Evolutionary conservation across 1,140 invertebrate species (phyloP).

Genomic region (Neelides sp.): DNA sequence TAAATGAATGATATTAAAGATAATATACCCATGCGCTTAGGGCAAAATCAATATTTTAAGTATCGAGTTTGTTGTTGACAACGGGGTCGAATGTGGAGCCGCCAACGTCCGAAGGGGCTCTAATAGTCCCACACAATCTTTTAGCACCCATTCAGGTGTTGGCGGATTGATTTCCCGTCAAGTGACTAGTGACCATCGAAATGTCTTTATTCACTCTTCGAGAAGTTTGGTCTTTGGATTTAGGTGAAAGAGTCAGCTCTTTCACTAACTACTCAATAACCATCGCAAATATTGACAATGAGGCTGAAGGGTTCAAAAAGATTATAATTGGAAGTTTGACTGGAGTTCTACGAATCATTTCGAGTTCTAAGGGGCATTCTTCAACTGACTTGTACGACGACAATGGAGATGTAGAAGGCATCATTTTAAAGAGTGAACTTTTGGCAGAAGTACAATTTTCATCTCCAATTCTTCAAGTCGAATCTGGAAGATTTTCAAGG

Average conservation of each 20-base stretch:
- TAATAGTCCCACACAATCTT: no score
- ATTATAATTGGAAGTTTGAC: slow-evolving; percentile 56
- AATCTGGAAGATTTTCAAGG: slow-evolving; percentile 57
- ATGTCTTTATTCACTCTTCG: slow-evolving; percentile 71
- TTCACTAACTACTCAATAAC: slow-evolving; percentile 50
- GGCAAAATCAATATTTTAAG: no score
- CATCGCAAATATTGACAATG: slow-evolving; percentile 50
- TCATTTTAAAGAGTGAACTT: slow-evolving; percentile 39
- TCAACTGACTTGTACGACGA: slow-evolving; percentile 2
- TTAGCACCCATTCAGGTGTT: no score
- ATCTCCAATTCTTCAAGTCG: slow-evolving; percentile 56
- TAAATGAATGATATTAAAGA: no score
- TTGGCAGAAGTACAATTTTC: slow-evolving; percentile 53
- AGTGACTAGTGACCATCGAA: no score
- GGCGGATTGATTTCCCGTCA: no score
- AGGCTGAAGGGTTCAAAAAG: slow-evolving; percentile 43
- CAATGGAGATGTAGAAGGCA: slow-evolving; percentile 35
- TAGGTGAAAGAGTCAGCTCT: slow-evolving; percentile 46
- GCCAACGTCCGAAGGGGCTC: no score
- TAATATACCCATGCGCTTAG: no score
- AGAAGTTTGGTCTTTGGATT: slow-evolving; percentile 58
- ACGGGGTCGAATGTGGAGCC: no score
- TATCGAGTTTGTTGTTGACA: no score
- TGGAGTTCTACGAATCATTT: slow-evolving; percentile 55
- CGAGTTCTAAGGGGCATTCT: no score